Evolutionary conservation across 2,113 vertebrate genomes (phyloP).

Genomic region (Phyllostomus hastatus): DNA sequence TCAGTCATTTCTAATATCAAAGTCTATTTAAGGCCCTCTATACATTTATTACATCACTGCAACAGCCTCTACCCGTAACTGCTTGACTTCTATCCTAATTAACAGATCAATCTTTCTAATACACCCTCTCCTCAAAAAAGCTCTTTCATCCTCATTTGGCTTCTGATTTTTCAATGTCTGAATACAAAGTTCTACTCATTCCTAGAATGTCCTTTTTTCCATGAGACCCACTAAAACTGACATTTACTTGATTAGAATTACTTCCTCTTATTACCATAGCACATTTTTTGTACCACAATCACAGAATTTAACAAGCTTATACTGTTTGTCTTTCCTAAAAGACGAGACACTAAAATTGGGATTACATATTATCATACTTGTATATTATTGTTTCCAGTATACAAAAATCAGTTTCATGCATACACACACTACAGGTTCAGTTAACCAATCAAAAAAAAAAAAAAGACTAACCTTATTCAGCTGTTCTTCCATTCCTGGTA

Average conservation of each 20-base stretch:
- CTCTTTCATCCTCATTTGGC: not conserved
- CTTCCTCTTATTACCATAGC: not conserved
- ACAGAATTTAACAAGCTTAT: not conserved
- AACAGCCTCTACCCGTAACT: not conserved
- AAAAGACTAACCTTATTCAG: constrained; percentile 92
- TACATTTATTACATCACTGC: not conserved
- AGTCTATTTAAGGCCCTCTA: not conserved
- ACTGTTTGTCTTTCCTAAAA: not conserved
- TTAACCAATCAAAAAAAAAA: not conserved
- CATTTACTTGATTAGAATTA: not conserved
- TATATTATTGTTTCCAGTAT: not conserved
- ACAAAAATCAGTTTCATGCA: not conserved
- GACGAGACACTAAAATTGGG: not conserved
- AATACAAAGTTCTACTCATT: not conserved
- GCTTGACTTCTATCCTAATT: not conserved
- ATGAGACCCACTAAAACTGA: not conserved
- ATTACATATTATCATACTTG: not conserved
- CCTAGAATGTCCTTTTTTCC: not conserved
- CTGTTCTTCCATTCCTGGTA: constrained; percentile 97
- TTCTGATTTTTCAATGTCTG: constrained; percentile 2
- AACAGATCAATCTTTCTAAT: not conserved
- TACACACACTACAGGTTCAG: not conserved
- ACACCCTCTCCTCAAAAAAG: not conserved
- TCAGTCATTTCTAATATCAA: not conserved
- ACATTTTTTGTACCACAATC: not conserved